Percentiles rank a stretch among this genome's conserved stretches.
phyloP scores from a whole-genome alignment of 2,113 vertebrate genomes.

The Chrysochloris asiatica region DNA sequence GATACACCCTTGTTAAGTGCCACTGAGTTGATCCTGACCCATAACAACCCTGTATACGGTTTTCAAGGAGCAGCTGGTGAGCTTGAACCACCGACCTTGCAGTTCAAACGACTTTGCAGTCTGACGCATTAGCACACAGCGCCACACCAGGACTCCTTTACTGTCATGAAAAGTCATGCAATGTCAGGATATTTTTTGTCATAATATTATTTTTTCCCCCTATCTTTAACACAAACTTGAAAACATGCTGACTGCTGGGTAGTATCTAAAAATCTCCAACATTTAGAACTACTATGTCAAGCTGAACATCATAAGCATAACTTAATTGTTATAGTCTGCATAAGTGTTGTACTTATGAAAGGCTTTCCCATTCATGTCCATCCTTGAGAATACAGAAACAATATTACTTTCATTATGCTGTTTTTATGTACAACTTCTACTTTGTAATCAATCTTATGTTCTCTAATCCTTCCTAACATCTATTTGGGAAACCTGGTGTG shows the following conservation, averaged over 20 bases:
- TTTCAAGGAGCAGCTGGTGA: no score
- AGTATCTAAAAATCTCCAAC: background rate
- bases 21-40: no score
- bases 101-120: no score
- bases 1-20: no score
- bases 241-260: background rate
- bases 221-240: constrained; percentile 1
- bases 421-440: background rate
- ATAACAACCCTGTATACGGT: no score
- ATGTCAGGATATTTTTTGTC: constrained; percentile 11
- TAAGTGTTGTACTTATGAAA: background rate
- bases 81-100: no score
- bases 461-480: background rate
- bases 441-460: background rate
- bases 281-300: background rate
- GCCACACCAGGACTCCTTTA: background rate
- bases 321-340: background rate
- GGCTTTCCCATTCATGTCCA: background rate
- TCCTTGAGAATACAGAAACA: background rate
- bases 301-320: background rate
- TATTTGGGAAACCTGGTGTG: no score
- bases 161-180: constrained; percentile 8
- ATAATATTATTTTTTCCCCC: constrained; percentile 2
- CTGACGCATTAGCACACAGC: no score
- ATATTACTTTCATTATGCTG: background rate